Base-by-base conservation (phyloP, 2,797 vertebrate species). In the Melopsittacus undulatus region DNA sequence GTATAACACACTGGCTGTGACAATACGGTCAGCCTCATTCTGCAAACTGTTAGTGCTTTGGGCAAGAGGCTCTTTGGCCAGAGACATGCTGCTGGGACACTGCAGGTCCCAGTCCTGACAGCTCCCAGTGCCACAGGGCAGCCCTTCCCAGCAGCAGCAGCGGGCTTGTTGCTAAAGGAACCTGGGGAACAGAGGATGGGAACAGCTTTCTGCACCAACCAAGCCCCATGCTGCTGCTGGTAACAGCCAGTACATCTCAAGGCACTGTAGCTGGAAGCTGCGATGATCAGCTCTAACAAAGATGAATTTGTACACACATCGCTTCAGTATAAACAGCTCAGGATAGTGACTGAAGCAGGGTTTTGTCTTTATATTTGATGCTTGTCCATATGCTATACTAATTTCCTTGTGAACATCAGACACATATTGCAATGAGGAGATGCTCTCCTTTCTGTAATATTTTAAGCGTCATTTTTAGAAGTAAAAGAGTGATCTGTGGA, bases 111-210 rank as follows among this genome's bases (percentile, higher is more conserved):
- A 34, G n/a, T 64, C n/a, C 85, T 4, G 9, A 34, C 1, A 2
- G 12, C 36, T 54, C 38, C 30, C 49, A 36, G 49, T 0, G 2
- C 29, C 45, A n/a, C 0, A 2, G 34, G 7, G 14, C 34, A 38
- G 63, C 22, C 45, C n/a, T 59, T 57, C 29, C 43, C 73, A 40
- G n/a, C 38, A 66, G 38, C 36, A 48, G 54, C 54, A 30, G 43
- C 0, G 12, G 13, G 13, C 48, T 68, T 13, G 43, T 29, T 69
- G 32, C 34, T 62, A 56, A 83, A 78, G 36, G n/a, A 87, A 46
- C 4, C 7, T 32, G 7, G 23, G 32, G 11, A 15, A 42, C 21
- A 51, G 40, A 78, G 43, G 34, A 45, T 1, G 3, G n/a, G 40
- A 57, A 57, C 74, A 64, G 7, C 10, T 9, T 62, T 49, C 68